Base-by-base conservation (phyloP, 1,140 invertebrate genomes). In the Ericerus pela region DNA sequence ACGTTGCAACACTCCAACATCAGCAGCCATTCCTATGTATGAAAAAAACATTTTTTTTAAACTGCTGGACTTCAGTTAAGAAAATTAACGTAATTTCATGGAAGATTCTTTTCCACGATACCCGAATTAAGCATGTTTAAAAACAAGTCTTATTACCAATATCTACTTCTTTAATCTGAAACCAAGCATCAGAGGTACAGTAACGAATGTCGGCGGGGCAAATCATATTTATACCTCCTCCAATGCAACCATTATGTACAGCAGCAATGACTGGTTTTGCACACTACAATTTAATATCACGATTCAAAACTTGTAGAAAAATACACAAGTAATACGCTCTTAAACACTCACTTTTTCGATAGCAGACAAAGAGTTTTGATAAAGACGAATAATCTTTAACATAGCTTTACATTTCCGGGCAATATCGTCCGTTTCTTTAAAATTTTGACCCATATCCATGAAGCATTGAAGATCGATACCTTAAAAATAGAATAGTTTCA, bases 1-100 rank as follows among this genome's bases (percentile, higher is more conserved):
- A 61, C 94, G 78, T 71, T 98, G 94, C 27, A 99, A 71, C 1
- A 85, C 83, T 24, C 95, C 95, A 31, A 98, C 83, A 76, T 99
- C 95, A 51, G 95, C 91, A 47, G 93, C 88, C 69, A 98, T 74
- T 84, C 68, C 67, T 71, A 61, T 57, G 62, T 24, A 14, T 2
- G 26, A 3, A 47, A 47, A 22, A 47, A 22, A 47, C 11, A 24
- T 22, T 2, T 47, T 24, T 47, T 47, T n/a, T n/a, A n/a, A n/a
- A n/a, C 10, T 10, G n/a, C 31, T 36, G 31, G n/a, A 36, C 10
- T 11, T 16, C 10, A 36, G 10, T 36, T 36, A n/a, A n/a, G n/a
- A 36, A 36, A 10, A 36, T 11, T 36, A 10, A 36, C 31, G n/a
- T 11, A 36, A 36, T 36, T 36, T 36, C 16, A 36, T 36, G 31